phyloP scores from a whole-genome alignment of 2,888 invertebrate genomes.

The Rhagium mordax region DNA sequence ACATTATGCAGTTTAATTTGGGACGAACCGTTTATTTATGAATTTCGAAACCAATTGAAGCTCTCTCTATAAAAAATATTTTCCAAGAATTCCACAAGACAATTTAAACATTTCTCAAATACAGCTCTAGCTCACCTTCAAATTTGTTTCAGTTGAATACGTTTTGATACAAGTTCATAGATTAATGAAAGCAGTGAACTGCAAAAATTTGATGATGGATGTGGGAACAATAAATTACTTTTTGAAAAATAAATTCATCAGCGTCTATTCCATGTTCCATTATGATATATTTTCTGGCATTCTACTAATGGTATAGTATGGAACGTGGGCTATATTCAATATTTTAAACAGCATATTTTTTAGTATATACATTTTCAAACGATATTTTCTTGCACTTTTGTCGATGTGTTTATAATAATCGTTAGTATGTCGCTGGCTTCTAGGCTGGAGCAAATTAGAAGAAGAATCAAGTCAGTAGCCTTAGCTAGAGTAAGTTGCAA shows the following conservation, averaged over 20 bases:
- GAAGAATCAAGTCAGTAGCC: slow-evolving; percentile 43
- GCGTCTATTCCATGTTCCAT: slow-evolving; percentile 24
- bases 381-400: slow-evolving; percentile 80
- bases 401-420: slow-evolving; percentile 80
- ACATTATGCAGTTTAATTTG: too few relatives aligned
- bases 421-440: slow-evolving; percentile 79
- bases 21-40: too few relatives aligned
- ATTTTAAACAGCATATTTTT: slow-evolving; percentile 28
- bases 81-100: too few relatives aligned
- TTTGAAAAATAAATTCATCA: slow-evolving; percentile 26
- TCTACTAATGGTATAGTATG: slow-evolving; percentile 35
- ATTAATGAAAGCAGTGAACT: neutral
- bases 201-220: slow-evolving; percentile 7
- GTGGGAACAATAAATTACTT: slow-evolving; percentile 15
- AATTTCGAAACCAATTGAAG: too few relatives aligned
- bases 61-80: too few relatives aligned
- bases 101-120: too few relatives aligned
- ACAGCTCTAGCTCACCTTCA: too few relatives aligned
- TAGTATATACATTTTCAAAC: slow-evolving; percentile 72
- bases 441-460: slow-evolving; percentile 72
- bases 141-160: slow-evolving; percentile 39
- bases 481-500: slow-evolving; percentile 41
- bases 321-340: neutral
- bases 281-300: slow-evolving; percentile 39
- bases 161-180: slow-evolving; percentile 29